phyloP scores from a whole-genome alignment of 2,113 vertebrate genomes.

The Pristiophorus japonicus region DNA sequence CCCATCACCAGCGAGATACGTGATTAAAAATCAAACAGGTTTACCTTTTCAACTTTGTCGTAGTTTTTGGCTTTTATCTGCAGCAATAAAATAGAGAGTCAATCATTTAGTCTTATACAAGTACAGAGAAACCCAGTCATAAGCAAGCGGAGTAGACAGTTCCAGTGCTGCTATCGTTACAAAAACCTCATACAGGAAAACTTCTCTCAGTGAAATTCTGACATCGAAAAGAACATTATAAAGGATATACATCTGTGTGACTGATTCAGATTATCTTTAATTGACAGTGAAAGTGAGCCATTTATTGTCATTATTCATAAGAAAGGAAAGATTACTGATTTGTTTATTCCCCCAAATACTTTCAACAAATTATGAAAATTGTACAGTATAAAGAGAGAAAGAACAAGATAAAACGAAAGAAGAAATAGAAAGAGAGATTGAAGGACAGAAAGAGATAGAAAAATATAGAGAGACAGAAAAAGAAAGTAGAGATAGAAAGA shows the following conservation, averaged over 20 bases:
- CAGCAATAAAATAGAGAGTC: conserved; percentile 52
- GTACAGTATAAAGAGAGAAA: not conserved
- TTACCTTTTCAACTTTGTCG: conserved; percentile 99
- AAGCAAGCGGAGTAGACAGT: not conserved
- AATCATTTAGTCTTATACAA: not conserved
- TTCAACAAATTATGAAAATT: not conserved
- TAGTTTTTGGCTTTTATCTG: conserved; percentile 99
- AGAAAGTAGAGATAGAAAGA: too few species aligned
- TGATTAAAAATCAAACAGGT: conserved; percentile 45
- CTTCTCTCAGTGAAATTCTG: not conserved
- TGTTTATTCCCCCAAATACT: not conserved
- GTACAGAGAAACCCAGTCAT: not conserved
- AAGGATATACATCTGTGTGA: not conserved
- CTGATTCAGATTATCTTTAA: too few species aligned
- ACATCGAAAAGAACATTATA: not conserved
- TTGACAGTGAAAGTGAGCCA: not conserved
- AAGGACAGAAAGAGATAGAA: too few species aligned
- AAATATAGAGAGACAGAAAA: not conserved
- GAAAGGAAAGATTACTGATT: not conserved
- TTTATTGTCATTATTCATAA: not conserved
- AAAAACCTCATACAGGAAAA: not conserved
- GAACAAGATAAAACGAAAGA: too few species aligned
- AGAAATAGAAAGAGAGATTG: not conserved
- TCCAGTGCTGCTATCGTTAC: not conserved
- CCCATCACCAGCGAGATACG: too few species aligned